phyloP scores from a whole-genome alignment of 2,113 vertebrate genomes.

The Callaeas wilsoni region DNA sequence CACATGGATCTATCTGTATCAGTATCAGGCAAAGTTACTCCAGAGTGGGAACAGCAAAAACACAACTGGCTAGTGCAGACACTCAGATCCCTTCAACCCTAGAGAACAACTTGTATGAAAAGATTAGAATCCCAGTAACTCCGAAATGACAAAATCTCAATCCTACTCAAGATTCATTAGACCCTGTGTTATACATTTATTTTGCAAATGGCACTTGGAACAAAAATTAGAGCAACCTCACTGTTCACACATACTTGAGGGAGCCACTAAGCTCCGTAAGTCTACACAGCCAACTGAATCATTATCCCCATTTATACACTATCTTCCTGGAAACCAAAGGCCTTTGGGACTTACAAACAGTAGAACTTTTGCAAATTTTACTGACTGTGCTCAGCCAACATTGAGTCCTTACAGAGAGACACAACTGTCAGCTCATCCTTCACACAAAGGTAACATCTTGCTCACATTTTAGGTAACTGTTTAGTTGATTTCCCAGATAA shows the following conservation, averaged over 20 bases:
- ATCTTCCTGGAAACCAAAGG: neutral
- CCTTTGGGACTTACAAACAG: neutral
- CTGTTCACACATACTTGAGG: neutral
- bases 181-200: neutral
- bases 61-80: fast-evolving
- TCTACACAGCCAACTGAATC: neutral
- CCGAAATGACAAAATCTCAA: neutral
- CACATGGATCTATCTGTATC: neutral
- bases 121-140: neutral
- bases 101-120: neutral
- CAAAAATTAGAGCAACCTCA: neutral
- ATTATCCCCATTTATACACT: neutral
- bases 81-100: neutral
- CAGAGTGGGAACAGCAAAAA: neutral
- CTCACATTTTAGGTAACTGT: neutral
- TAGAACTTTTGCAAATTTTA: neutral
- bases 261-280: neutral
- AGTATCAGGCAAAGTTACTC: neutral
- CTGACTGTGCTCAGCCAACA: neutral
- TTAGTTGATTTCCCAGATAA: neutral
- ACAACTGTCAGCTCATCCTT: neutral
- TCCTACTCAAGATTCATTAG: neutral
- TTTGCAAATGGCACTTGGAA: neutral
- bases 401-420: neutral
- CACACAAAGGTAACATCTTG: fast-evolving